Conservation (phyloP, 2,888 invertebrate genomes). For the Heliothis peltigera region DNA sequence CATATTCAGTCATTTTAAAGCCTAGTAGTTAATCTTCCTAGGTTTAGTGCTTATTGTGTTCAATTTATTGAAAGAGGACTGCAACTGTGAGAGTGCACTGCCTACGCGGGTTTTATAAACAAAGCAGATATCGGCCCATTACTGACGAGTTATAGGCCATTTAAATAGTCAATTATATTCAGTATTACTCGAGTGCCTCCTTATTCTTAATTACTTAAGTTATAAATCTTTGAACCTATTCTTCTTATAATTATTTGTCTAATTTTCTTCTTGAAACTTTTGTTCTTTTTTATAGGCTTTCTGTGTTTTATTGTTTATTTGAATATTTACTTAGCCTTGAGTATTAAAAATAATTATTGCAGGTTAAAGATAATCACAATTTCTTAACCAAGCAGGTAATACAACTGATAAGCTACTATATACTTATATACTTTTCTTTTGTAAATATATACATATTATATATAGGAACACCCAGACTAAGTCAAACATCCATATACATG, state of each 20-base stretch:
- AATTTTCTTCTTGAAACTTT: slow-evolving; percentile 9
- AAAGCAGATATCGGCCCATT: slow-evolving; percentile 74
- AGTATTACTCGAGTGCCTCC: slow-evolving; percentile 60
- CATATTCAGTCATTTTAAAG: slow-evolving; percentile 20
- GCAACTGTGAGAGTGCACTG: slow-evolving; percentile 60
- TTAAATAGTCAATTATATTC: slow-evolving; percentile 76
- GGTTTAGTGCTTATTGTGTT: slow-evolving; percentile 46
- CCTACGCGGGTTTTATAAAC: slow-evolving; percentile 69
- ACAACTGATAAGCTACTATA: no score
- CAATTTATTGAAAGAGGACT: slow-evolving; percentile 49
- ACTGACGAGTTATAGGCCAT: slow-evolving; percentile 75
- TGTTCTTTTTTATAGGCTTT: background rate
- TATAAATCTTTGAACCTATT: slow-evolving; percentile 25
- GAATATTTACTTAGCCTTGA: background rate
- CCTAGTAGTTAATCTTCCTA: slow-evolving; percentile 23
- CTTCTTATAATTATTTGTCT: slow-evolving; percentile 19
- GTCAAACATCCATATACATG: no score
- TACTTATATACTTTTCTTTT: no score
- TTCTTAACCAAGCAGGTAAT: no score
- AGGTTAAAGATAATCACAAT: no score
- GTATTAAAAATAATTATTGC: background rate
- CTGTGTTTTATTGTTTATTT: slow-evolving; percentile 29
- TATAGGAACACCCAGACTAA: no score
- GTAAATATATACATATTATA: no score
- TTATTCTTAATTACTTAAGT: slow-evolving; percentile 66